Conservation (phyloP, 2,888 invertebrate genomes). For the Caenorhabditis zanzibari region DNA sequence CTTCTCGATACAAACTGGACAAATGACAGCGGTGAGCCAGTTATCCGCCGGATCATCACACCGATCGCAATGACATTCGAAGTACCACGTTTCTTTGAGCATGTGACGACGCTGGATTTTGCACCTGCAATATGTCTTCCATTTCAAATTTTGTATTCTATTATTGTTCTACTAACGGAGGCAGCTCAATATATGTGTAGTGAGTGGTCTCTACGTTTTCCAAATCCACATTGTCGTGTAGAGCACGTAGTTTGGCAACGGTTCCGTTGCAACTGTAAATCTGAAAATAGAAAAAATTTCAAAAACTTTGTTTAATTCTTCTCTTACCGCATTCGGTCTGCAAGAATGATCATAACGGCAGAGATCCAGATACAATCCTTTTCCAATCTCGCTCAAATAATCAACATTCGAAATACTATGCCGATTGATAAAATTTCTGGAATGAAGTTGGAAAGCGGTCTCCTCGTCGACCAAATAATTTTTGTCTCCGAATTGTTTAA, state of each 20-base stretch:
- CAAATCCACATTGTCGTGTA: conserved; percentile 78
- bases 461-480: conserved; percentile 79
- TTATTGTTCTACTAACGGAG: conserved; percentile 68
- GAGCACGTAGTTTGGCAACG: conserved; percentile 77
- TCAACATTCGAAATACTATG: conserved; percentile 82
- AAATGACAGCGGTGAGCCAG: conserved; percentile 78
- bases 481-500: conserved; percentile 76
- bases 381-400: conserved; percentile 83
- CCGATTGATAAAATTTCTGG: conserved; percentile 83
- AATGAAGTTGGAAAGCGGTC: conserved; percentile 82
- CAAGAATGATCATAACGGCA: conserved; percentile 83
- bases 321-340: conserved; percentile 79
- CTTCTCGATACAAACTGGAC: conserved; percentile 76
- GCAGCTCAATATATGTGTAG: conserved; percentile 83
- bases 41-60: conserved; percentile 81
- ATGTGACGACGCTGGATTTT: conserved; percentile 77
- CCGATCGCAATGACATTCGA: conserved; percentile 82
- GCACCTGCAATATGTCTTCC: conserved; percentile 56
- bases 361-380: conserved; percentile 83
- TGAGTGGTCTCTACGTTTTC: conserved; percentile 77
- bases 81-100: conserved; percentile 83
- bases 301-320: neutral
- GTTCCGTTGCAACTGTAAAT: conserved; percentile 81
- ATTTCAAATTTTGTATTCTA: neutral
- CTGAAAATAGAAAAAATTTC: conserved; percentile 24